Evolutionary conservation across 2,888 invertebrate genomes (phyloP).

Genomic region (Dolichomitus sp.): DNA sequence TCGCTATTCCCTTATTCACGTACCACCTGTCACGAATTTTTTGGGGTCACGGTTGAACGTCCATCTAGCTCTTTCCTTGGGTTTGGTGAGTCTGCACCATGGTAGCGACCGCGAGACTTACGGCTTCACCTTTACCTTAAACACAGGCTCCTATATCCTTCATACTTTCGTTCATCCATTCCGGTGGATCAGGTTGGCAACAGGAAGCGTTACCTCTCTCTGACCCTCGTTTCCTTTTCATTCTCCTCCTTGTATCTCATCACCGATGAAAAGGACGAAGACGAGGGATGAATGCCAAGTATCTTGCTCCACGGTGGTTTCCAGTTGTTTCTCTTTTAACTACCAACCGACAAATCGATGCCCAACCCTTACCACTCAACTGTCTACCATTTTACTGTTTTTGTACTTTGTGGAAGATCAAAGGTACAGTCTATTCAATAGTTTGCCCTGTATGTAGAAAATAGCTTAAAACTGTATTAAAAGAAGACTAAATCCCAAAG

Average conservation of each 20-base stretch:
- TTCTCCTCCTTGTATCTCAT: slow-evolving; percentile 7
- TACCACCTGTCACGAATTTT: slow-evolving; percentile 18
- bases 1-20: slow-evolving; percentile 6
- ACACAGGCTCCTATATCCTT: neutral
- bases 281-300: slow-evolving; percentile 21
- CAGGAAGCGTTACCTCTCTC: slow-evolving; percentile 4
- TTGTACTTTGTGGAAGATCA: neutral
- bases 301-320: neutral
- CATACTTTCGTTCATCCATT: slow-evolving; percentile 11
- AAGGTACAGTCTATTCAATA: neutral
- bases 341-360: slow-evolving; percentile 20
- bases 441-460: neutral
- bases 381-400: neutral
- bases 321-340: neutral
- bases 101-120: slow-evolving; percentile 3
- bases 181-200: slow-evolving; percentile 1
- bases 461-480: neutral
- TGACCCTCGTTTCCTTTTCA: neutral
- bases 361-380: neutral
- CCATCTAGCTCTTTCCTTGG: slow-evolving; percentile 17
- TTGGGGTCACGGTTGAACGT: slow-evolving; percentile 20
- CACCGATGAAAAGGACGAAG: slow-evolving; percentile 24
- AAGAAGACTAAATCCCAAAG: neutral
- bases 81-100: neutral
- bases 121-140: slow-evolving; percentile 15